phyloP scores from a whole-genome alignment of 2,797 vertebrate genomes.

The Potorous gilbertii region DNA sequence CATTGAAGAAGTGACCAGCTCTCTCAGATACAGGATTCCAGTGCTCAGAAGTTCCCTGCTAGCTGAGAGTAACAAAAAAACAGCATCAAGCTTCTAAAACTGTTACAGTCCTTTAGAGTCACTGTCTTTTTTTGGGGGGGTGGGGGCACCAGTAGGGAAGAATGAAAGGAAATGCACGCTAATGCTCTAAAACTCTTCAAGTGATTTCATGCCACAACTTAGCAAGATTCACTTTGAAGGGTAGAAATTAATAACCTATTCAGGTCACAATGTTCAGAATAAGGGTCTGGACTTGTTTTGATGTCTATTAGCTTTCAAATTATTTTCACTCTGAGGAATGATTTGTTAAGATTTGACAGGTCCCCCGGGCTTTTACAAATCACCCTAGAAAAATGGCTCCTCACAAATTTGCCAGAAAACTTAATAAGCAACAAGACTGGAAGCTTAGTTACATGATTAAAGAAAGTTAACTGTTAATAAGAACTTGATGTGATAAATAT shows the following conservation, averaged over 20 bases:
- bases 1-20: background rate
- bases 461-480: conserved; percentile 76
- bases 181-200: conserved; percentile 65
- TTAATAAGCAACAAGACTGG: conserved; percentile 63
- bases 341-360: conserved; percentile 74
- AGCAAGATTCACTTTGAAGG: conserved; percentile 68
- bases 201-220: conserved; percentile 60
- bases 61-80: background rate
- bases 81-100: background rate
- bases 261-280: conserved; percentile 59
- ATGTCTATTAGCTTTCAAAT: conserved; percentile 77
- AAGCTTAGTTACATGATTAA: conserved; percentile 73
- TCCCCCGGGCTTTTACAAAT: conserved; percentile 77
- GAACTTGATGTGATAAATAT: conserved; percentile 74
- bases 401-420: conserved; percentile 65
- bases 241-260: conserved; percentile 58
- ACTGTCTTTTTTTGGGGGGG: background rate
- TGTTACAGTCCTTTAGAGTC: conserved; percentile 48
- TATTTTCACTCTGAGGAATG: conserved; percentile 77
- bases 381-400: conserved; percentile 72
- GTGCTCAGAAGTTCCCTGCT: background rate
- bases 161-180: conserved; percentile 62
- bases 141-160: conserved; percentile 23
- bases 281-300: conserved; percentile 67
- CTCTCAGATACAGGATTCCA: background rate